Percentiles rank a stretch among this genome's conserved stretches.
These are phyloP conservation scores for Xiphorhynchus elegans DNA, from an alignment of 2,113 vertebrate genomes.

Conservation along the genomic window DNA sequence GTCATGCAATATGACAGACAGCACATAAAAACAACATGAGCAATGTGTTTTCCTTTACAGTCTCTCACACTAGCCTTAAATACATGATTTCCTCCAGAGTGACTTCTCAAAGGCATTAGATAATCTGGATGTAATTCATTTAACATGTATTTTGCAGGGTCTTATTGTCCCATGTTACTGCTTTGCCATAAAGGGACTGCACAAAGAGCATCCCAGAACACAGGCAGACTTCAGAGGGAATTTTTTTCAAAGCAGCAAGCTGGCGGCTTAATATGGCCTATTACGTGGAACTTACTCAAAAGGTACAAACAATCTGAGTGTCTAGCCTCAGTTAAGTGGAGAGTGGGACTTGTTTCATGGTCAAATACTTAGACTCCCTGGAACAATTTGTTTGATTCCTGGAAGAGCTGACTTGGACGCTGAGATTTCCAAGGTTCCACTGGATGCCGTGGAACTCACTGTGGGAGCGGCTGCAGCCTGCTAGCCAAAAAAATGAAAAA, in stretches of 20 bases:
- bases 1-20: neutral
- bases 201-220: conserved; percentile 5
- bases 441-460: neutral
- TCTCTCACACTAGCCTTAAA: neutral
- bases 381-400: conserved; percentile 63
- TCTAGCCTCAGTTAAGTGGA: conserved; percentile 44
- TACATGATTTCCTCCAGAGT: neutral
- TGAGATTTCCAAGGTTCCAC: conserved; percentile 61
- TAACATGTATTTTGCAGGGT: neutral
- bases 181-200: neutral
- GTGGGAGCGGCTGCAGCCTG: neutral
- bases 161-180: neutral
- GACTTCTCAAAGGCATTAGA: neutral
- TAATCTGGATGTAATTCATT: conserved; percentile 5
- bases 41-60: neutral
- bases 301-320: conserved; percentile 3
- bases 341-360: conserved; percentile 41
- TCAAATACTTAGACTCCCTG: conserved; percentile 48
- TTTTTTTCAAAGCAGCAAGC: conserved; percentile 21
- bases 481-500: conserved; percentile 43
- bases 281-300: neutral
- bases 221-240: conserved; percentile 4
- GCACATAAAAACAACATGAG: neutral
- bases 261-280: neutral
- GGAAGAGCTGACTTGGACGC: conserved; percentile 46